phyloP scores from a whole-genome alignment of 2,113 vertebrate species.

The Vidua macroura region DNA sequence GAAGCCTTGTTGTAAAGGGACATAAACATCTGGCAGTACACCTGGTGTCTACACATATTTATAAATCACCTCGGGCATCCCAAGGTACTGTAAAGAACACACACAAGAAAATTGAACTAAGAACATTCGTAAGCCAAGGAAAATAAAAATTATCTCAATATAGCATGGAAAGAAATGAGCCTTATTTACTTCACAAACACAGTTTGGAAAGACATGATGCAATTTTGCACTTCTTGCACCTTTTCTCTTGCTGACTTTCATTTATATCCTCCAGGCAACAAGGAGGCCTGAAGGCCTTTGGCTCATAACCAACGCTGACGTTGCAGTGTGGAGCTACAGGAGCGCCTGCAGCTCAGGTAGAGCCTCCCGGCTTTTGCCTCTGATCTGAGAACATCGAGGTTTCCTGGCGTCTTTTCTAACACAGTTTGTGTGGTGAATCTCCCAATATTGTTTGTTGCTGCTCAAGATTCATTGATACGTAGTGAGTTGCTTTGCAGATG shows the following conservation, averaged over 20 bases:
- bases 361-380: neutral
- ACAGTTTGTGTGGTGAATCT: neutral
- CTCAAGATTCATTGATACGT: neutral
- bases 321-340: neutral
- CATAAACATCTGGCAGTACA: slow-evolving; percentile 65
- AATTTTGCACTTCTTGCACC: slow-evolving; percentile 52
- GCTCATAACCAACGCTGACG: slow-evolving; percentile 41
- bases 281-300: slow-evolving; percentile 57
- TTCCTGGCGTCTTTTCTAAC: neutral
- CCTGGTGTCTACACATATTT: slow-evolving; percentile 67
- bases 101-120: neutral
- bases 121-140: slow-evolving; percentile 29
- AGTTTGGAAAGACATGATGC: slow-evolving; percentile 9
- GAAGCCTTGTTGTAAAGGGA: slow-evolving; percentile 54
- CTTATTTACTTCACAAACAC: neutral
- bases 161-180: neutral
- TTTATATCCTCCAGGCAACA: slow-evolving; percentile 63
- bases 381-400: neutral
- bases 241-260: slow-evolving; percentile 63
- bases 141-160: slow-evolving; percentile 19
- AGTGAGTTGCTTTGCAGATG: neutral
- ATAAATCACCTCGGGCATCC: slow-evolving; percentile 62
- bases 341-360: neutral
- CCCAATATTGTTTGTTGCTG: neutral
- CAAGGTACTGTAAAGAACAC: slow-evolving; percentile 28